phyloP scores from a whole-genome alignment of 2,113 vertebrate species.

The Camarhynchus parvulus region DNA sequence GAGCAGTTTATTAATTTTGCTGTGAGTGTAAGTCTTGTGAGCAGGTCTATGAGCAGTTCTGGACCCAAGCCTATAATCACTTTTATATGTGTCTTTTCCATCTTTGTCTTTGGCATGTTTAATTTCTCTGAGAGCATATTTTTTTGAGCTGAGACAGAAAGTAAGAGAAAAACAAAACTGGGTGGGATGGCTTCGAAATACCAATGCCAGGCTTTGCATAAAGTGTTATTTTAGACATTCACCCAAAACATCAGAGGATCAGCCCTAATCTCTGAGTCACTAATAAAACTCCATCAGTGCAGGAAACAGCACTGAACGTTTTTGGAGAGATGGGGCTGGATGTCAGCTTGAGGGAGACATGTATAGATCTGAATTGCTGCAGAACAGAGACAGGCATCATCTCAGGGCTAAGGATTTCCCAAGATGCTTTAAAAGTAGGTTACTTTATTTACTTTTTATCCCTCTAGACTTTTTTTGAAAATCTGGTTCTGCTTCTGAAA shows the following conservation, averaged over 20 bases:
- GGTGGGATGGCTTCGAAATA: background rate
- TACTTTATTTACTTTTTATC: conserved; percentile 40
- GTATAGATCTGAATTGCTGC: background rate
- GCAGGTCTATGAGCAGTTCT: no score
- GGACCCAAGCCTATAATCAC: background rate
- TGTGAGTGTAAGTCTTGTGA: fast-evolving
- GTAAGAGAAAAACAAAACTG: background rate
- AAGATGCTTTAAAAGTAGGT: conserved; percentile 27
- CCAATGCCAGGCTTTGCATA: background rate
- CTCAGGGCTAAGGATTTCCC: conserved; percentile 40
- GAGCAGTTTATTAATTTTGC: background rate
- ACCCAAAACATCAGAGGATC: conserved; percentile 6
- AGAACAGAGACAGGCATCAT: conserved; percentile 12
- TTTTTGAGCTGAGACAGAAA: background rate
- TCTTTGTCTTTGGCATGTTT: background rate
- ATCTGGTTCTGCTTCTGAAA: background rate
- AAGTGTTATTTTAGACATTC: background rate
- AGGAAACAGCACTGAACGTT: background rate
- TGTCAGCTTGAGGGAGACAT: background rate
- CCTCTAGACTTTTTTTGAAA: background rate
- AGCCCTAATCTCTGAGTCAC: background rate
- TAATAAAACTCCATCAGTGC: background rate
- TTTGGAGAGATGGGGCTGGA: background rate
- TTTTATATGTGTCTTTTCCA: background rate
- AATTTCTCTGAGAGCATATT: background rate